Percentiles rank a stretch among this genome's conserved stretches.
Evolutionary conservation across 2,797 vertebrate genomes (phyloP).

Genomic region (Tauraco hartlaubi): DNA sequence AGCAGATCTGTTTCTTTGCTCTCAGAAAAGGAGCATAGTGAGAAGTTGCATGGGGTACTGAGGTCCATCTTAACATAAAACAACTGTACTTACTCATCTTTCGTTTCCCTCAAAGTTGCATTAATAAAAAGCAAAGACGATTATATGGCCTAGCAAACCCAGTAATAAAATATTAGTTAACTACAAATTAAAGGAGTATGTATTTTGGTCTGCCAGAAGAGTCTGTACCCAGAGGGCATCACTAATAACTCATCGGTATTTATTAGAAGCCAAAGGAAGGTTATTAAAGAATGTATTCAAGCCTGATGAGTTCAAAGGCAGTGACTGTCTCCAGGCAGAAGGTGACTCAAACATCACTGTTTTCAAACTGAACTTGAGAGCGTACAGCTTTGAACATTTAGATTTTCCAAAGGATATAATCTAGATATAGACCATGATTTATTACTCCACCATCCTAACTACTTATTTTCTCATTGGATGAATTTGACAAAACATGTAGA

Average conservation of each 20-base stretch:
- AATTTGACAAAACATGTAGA: background rate
- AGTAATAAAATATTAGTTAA: constrained; percentile 48
- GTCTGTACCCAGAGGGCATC: constrained; percentile 57
- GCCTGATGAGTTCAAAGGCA: constrained; percentile 8
- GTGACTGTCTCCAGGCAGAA: constrained; percentile 19
- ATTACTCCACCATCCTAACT: background rate
- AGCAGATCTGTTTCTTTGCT: background rate
- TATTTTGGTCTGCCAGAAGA: constrained; percentile 14
- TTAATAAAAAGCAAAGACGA: constrained; percentile 24
- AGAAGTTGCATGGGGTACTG: background rate
- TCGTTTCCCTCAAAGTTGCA: background rate
- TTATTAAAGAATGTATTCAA: background rate
- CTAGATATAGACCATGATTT: background rate
- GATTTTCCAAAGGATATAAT: background rate
- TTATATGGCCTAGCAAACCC: background rate
- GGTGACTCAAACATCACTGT: background rate
- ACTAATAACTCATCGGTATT: constrained; percentile 33
- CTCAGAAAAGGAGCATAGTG: background rate
- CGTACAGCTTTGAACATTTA: fast-evolving
- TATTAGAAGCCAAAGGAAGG: constrained; percentile 7
- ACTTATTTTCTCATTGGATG: background rate
- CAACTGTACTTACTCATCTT: background rate
- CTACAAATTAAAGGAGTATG: constrained; percentile 38
- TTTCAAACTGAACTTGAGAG: background rate
- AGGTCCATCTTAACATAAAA: background rate